These are phyloP conservation scores for Alouatta palliata DNA, from an alignment of 2,113 vertebrate species.

Conservation along the genomic window DNA sequence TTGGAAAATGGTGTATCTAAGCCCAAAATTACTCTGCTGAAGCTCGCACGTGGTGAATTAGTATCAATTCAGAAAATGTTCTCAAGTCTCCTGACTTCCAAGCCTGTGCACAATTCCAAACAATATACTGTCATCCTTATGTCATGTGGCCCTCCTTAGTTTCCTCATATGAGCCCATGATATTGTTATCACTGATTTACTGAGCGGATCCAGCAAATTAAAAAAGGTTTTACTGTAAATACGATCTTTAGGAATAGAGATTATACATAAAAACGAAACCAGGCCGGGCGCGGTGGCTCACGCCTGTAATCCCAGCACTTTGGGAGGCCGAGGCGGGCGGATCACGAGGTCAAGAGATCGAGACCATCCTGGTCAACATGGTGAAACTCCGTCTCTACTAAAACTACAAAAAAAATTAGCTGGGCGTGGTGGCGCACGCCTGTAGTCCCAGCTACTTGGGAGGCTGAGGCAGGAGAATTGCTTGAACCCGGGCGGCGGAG, in stretches of 20 bases:
- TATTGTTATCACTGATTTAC: background rate
- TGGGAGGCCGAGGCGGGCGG: no score
- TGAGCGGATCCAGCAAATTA: background rate
- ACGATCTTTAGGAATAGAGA: background rate
- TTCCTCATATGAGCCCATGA: background rate
- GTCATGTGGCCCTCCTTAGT: background rate
- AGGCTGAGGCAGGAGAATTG: no score
- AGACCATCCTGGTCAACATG: no score
- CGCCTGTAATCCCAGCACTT: no score
- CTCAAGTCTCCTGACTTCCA: background rate
- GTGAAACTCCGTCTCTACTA: no score
- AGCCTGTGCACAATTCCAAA: background rate
- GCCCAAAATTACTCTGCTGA: background rate
- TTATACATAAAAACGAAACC: slow-evolving; percentile 15
- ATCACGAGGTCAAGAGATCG: no score
- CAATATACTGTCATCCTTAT: background rate
- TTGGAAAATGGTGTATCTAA: background rate
- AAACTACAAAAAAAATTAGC: no score
- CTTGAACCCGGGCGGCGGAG: no score
- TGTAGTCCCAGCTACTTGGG: no score
- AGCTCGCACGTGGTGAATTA: background rate
- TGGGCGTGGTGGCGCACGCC: no score
- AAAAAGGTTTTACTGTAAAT: background rate
- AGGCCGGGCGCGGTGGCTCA: no score
- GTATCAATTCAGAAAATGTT: background rate